phyloP scores from a whole-genome alignment of 2,113 vertebrate genomes.

The Camelus dromedarius region DNA sequence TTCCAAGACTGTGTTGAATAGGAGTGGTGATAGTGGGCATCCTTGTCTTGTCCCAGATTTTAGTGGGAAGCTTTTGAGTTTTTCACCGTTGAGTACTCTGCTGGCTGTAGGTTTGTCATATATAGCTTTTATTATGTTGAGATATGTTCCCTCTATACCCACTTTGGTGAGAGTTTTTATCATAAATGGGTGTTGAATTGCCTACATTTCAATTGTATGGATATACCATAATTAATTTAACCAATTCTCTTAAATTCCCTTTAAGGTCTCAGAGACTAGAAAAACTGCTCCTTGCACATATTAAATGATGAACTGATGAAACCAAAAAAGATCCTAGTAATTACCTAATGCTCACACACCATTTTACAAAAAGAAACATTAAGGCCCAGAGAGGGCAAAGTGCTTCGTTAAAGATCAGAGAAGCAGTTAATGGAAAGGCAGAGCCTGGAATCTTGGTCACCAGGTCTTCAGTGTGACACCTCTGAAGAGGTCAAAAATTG shows the following conservation, averaged over 20 bases:
- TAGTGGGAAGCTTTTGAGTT: too few relatives aligned
- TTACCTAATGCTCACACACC: not conserved
- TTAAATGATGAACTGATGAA: not conserved
- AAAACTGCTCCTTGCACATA: not conserved
- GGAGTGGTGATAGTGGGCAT: too few relatives aligned
- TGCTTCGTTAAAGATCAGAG: not conserved
- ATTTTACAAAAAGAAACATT: not conserved
- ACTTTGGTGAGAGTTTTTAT: too few relatives aligned
- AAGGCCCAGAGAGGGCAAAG: not conserved
- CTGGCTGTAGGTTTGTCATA: too few relatives aligned
- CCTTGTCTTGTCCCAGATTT: too few relatives aligned
- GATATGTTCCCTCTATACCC: too few relatives aligned
- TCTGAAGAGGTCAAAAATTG: not conserved
- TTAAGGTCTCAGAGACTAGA: not conserved
- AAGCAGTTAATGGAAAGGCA: not conserved
- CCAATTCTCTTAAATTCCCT: not conserved
- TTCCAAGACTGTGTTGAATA: too few relatives aligned
- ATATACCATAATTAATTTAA: not conserved
- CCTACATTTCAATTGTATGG: not conserved
- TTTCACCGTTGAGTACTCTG: too few relatives aligned
- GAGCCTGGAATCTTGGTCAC: not conserved
- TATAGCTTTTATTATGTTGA: too few relatives aligned
- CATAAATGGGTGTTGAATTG: too few relatives aligned
- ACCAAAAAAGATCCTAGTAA: not conserved
- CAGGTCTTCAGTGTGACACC: not conserved